phyloP scores from a whole-genome alignment of 2,113 vertebrate species.

The Pogonocichla stellata region DNA sequence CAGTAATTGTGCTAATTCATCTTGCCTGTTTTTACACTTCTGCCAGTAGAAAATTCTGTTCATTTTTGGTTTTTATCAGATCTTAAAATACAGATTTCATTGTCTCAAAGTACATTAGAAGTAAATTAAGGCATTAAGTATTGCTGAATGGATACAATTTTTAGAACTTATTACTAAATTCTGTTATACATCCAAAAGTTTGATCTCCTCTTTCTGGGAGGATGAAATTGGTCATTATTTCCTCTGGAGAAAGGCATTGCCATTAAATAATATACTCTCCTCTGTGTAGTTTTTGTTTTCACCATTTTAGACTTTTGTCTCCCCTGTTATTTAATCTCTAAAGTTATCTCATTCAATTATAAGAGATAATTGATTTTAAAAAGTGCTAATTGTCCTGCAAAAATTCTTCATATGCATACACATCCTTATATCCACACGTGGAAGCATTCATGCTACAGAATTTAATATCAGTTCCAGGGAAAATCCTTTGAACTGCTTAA shows the following conservation, averaged over 20 bases:
- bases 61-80: neutral
- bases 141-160: neutral
- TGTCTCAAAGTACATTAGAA: neutral
- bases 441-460: neutral
- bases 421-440: neutral
- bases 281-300: neutral
- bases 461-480: neutral
- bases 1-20: neutral
- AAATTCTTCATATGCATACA: neutral
- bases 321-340: neutral
- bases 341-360: neutral
- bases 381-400: conserved; percentile 10
- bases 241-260: neutral
- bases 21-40: neutral
- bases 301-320: neutral
- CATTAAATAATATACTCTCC: neutral
- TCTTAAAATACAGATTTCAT: conserved; percentile 6
- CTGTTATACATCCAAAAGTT: neutral
- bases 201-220: neutral
- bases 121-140: conserved; percentile 24
- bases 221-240: neutral
- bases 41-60: neutral
- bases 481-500: neutral
- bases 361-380: conserved; percentile 24
- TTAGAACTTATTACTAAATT: neutral